Evolutionary conservation across 2,797 vertebrate species (phyloP), one percentile per base, ranked within the genome.

Genomic region (Cryptoblepharus egeriae): DNA sequence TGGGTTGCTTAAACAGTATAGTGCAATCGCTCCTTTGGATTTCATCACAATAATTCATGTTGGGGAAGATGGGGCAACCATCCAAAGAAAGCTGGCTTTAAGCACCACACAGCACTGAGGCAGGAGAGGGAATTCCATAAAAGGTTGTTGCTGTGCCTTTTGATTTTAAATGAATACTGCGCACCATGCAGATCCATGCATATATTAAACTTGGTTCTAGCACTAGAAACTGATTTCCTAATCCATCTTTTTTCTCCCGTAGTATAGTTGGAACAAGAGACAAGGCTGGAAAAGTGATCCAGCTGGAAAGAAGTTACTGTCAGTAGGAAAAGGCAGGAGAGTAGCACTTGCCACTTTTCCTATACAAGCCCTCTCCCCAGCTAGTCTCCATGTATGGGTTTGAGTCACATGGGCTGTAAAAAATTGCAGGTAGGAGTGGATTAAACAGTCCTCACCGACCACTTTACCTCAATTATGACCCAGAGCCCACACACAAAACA

Each of bases 11-110:
- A 6, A 55, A 85, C 13, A 3, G 12, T 0, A 2, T 35, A n/a
- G 22, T 3, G 4, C 77, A 52, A 86, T n/a, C 88, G 81, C 87
- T 91, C 81, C 91, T 80, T 81, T 45, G 64, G 82, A 94, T 75
- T 84, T 85, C 32, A 1, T 61, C 71, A 4, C n/a, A 52, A 7
- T 79, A 81, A 90, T 76, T 52, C 61, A 3, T 80, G 70, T 30
- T 42, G 39, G 39, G 39, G 79, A 39, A 8, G 57, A 52, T 3
- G 4, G 65, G 49, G 55, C 3, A 0, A 28, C 63, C 1, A 0
- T 1, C 1, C 22, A 10, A 55, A 78, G 52, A 26, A 20, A 20
- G 24, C 0, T 4, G 0, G 0, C 7, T 0, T 58, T 18, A 1
- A 22, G 0, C 26, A 0, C 0, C 16, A 64, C 0, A 7, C 0